phyloP scores from a whole-genome alignment of 2,113 vertebrate species.

The Chlamydotis undulata region DNA sequence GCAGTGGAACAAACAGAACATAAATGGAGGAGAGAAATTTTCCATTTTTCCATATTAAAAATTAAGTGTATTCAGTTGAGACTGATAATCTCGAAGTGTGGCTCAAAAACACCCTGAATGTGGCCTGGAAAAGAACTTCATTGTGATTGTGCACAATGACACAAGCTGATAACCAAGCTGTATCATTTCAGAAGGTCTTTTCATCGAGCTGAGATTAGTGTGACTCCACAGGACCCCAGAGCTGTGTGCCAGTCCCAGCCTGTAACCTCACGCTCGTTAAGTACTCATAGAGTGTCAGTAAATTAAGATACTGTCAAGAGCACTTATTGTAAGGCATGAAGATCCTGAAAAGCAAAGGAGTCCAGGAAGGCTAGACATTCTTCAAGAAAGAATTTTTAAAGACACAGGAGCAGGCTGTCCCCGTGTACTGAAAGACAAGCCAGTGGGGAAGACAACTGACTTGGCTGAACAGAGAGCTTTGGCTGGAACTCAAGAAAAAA shows the following conservation, averaged over 20 bases:
- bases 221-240: background rate
- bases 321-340: background rate
- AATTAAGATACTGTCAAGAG: background rate
- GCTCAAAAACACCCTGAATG: background rate
- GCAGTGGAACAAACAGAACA: background rate
- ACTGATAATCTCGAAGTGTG: background rate
- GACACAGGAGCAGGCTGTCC: no score
- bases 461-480: no score
- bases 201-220: background rate
- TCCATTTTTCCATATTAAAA: background rate
- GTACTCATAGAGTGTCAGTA: background rate
- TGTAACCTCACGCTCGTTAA: background rate
- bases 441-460: no score
- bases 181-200: background rate
- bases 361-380: no score
- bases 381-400: no score
- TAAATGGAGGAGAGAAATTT: background rate
- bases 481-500: no score
- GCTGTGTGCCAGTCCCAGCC: background rate
- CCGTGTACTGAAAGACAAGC: no score
- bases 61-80: background rate
- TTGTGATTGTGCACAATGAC: accelerated
- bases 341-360: background rate
- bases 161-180: background rate
- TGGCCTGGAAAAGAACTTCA: background rate